Percentiles rank a stretch among this genome's conserved stretches.
These are phyloP conservation scores for Philypnodon macrostomus DNA, from an alignment of 2,797 vertebrate species.

Conservation along the genomic window DNA sequence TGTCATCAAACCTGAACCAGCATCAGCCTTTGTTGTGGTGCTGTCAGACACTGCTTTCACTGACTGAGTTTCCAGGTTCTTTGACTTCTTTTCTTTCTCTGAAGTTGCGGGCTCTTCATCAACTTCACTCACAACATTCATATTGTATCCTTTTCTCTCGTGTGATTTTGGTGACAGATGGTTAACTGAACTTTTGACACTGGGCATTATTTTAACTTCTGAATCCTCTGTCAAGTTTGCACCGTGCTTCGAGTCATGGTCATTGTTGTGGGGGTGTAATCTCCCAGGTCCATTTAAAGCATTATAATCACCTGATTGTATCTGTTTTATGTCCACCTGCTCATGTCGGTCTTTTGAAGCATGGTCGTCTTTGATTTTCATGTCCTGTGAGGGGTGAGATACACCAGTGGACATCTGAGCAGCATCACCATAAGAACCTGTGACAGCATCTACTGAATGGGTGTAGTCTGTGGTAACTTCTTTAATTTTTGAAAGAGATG, in stretches of 20 bases:
- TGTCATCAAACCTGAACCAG: slow-evolving; percentile 11
- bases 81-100: not conserved
- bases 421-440: slow-evolving; percentile 4
- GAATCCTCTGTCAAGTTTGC: slow-evolving; percentile 16
- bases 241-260: slow-evolving; percentile 14
- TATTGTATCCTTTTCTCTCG: slow-evolving; percentile 38
- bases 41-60: slow-evolving; percentile 16
- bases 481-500: slow-evolving; percentile 33
- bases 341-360: slow-evolving; percentile 8
- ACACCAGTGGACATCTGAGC: slow-evolving; percentile 6
- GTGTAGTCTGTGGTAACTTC: slow-evolving; percentile 25
- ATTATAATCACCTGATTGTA: not conserved
- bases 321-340: slow-evolving; percentile 13
- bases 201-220: slow-evolving; percentile 15
- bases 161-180: slow-evolving; percentile 32
- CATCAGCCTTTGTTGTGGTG: slow-evolving; percentile 19
- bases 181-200: slow-evolving; percentile 7
- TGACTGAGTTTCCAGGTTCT: too few relatives aligned
- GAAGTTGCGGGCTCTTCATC: slow-evolving; percentile 47
- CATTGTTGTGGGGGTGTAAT: slow-evolving; percentile 13
- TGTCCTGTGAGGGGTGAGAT: slow-evolving; percentile 17
- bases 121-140: slow-evolving; percentile 16
- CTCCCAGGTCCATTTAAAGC: slow-evolving; percentile 20
- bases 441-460: not conserved
- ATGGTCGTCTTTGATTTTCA: slow-evolving; percentile 11